A percentile compares a stretch with the other conserved stretches of the same genome.
Evolutionary conservation across 92 coral and sea anemone species (phyloP).

Genomic region (Parazoanthus darwini): DNA sequence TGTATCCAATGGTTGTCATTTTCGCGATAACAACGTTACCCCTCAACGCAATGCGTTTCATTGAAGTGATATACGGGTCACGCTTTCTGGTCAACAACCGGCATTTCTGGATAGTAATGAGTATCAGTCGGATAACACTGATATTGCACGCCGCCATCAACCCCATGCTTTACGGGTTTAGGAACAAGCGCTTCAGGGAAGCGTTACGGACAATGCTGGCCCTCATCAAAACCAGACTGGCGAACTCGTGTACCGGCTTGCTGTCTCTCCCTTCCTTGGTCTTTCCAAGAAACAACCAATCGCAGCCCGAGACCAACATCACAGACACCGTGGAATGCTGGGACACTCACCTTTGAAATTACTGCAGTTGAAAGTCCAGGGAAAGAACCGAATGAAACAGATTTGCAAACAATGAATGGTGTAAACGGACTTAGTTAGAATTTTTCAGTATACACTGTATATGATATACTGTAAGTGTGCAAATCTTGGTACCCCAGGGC

Average conservation of each 20-base stretch:
- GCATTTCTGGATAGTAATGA: conserved; percentile 5
- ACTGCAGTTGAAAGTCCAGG: no score
- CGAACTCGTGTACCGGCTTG: background rate
- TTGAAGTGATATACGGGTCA: background rate
- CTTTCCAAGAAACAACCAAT: background rate
- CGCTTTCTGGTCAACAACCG: background rate
- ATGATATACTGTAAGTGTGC: no score
- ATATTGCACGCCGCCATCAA: conserved; percentile 37
- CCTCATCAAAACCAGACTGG: background rate
- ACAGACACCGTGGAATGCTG: conserved; percentile 7
- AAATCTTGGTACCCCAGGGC: no score
- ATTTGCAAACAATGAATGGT: no score
- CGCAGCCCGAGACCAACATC: background rate
- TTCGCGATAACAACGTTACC: conserved; percentile 18
- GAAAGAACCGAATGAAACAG: no score
- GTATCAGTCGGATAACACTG: conserved; percentile 25
- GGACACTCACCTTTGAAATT: conserved; percentile 25
- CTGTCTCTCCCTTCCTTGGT: background rate
- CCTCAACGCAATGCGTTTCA: conserved; percentile 26
- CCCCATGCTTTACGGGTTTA: conserved; percentile 24
- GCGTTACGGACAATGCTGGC: conserved; percentile 14
- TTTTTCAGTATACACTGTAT: no score
- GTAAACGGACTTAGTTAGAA: no score
- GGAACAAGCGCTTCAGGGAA: conserved; percentile 32
- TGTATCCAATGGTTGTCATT: conserved; percentile 14